These are phyloP conservation scores for Chaetodon auriga DNA, from an alignment of 2,113 vertebrate genomes.

Conservation along the genomic window DNA sequence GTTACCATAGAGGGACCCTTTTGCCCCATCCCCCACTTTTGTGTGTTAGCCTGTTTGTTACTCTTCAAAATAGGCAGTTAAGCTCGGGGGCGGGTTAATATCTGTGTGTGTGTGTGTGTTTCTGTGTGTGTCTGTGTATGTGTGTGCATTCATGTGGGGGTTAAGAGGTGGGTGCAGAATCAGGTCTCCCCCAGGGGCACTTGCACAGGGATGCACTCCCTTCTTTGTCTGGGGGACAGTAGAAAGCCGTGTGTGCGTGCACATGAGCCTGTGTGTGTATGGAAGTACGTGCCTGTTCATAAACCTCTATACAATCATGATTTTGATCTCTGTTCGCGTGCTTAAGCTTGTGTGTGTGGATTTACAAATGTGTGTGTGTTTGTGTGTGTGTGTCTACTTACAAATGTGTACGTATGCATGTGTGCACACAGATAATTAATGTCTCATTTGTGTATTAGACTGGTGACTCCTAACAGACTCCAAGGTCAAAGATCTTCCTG, in stretches of 20 bases:
- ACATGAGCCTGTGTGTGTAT: conserved; percentile 3
- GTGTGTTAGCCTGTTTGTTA: conserved; percentile 75
- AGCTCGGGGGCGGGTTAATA: conserved; percentile 73
- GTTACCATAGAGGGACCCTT: conserved; percentile 76
- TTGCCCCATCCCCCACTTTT: conserved; percentile 72
- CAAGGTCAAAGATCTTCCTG: conserved; percentile 73
- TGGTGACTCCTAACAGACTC: conserved; percentile 58
- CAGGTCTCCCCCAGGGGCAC: conserved; percentile 71
- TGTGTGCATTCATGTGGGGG: conserved; percentile 62
- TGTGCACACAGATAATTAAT: conserved; percentile 58
- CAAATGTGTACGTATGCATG: background rate
- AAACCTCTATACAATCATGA: conserved; percentile 22
- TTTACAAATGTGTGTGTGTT: conserved; percentile 4
- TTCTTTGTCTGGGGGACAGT: conserved; percentile 75
- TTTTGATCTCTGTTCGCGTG: conserved; percentile 32
- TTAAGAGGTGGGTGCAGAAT: conserved; percentile 75
- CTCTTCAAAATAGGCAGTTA: conserved; percentile 72
- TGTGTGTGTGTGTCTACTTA: conserved; percentile 6
- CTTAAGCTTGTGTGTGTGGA: background rate
- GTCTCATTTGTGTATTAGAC: conserved; percentile 57
- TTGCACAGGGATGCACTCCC: conserved; percentile 70
- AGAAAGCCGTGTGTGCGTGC: conserved; percentile 36
- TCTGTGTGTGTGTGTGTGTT: conserved; percentile 44
- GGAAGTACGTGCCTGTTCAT: conserved; percentile 8
- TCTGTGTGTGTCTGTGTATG: conserved; percentile 45